Evolutionary conservation across 2,888 invertebrate species (phyloP).

Genomic region (Orchesella flavescens): DNA sequence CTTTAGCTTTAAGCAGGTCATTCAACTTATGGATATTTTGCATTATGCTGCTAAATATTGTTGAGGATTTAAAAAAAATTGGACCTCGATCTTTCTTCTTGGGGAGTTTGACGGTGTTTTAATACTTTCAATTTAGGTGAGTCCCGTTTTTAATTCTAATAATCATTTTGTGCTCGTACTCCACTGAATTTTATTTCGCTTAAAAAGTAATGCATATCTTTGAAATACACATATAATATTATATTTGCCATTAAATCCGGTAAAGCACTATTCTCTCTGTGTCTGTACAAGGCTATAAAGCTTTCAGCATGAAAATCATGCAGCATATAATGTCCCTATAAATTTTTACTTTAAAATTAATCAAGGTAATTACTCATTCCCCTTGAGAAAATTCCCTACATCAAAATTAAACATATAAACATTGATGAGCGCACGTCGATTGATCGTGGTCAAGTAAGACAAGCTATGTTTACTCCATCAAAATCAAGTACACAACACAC

Average conservation of each 20-base stretch:
- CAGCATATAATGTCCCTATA: constrained; percentile 51
- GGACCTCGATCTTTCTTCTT: neutral
- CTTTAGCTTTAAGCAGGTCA: constrained; percentile 21
- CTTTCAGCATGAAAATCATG: constrained; percentile 52
- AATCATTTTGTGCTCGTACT: constrained; percentile 33
- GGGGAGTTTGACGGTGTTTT: constrained; percentile 4
- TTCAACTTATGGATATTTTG: constrained; percentile 35
- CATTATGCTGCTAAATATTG: constrained; percentile 11
- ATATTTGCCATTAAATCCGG: neutral
- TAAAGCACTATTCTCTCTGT: too few species aligned
- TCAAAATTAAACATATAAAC: constrained; percentile 29
- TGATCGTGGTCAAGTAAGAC: constrained; percentile 53
- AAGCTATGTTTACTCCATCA: constrained; percentile 53
- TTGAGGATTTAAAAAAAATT: constrained; percentile 22
- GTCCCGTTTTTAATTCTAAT: constrained; percentile 62
- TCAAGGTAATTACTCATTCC: constrained; percentile 58
- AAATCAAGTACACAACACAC: constrained; percentile 23
- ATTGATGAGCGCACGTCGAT: constrained; percentile 58
- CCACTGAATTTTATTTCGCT: constrained; percentile 10
- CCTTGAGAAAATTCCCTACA: constrained; percentile 23
- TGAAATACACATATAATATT: too few species aligned
- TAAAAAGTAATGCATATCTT: neutral
- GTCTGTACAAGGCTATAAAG: constrained; percentile 51
- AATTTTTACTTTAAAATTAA: constrained; percentile 58
- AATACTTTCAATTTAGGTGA: constrained; percentile 42